Evolutionary conservation across 2,113 vertebrate species (phyloP).

Genomic region (Vanacampus margaritifer): DNA sequence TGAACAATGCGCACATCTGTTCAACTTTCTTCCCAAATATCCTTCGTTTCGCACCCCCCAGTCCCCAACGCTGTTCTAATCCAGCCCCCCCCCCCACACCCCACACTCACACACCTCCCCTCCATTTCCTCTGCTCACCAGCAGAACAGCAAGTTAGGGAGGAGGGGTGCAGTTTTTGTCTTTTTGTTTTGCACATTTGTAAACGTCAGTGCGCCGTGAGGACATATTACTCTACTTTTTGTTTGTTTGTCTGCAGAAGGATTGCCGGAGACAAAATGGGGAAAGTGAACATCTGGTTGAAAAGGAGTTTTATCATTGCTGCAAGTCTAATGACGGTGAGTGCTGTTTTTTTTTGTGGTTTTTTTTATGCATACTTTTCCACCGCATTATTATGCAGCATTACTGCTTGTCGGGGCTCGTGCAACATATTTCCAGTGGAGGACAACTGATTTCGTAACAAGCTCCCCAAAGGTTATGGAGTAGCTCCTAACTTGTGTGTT

Average conservation of each 20-base stretch:
- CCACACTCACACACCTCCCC: neutral
- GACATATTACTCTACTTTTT: neutral
- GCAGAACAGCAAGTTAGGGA: neutral
- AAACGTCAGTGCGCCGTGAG: neutral
- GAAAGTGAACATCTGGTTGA: conserved; percentile 43
- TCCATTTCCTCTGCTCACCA: neutral
- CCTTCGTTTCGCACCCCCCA: neutral
- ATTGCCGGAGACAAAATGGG: conserved; percentile 28
- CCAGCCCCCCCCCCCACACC: neutral
- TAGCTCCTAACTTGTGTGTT: neutral
- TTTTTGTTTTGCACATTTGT: conserved; percentile 6
- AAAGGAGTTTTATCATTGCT: conserved; percentile 21
- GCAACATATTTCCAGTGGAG: neutral
- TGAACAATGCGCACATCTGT: conserved; percentile 6
- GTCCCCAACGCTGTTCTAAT: neutral
- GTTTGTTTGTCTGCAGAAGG: neutral
- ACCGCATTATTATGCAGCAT: neutral
- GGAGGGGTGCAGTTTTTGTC: neutral
- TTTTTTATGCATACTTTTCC: neutral
- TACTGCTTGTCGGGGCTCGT: neutral
- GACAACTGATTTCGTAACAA: neutral
- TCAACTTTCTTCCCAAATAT: conserved; percentile 4
- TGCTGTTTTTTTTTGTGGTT: conserved; percentile 6
- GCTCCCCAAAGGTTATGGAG: neutral
- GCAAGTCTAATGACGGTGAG: conserved; percentile 43